Conservation (phyloP, 2,888 invertebrate species). For the Caenorhabditis sp. region DNA sequence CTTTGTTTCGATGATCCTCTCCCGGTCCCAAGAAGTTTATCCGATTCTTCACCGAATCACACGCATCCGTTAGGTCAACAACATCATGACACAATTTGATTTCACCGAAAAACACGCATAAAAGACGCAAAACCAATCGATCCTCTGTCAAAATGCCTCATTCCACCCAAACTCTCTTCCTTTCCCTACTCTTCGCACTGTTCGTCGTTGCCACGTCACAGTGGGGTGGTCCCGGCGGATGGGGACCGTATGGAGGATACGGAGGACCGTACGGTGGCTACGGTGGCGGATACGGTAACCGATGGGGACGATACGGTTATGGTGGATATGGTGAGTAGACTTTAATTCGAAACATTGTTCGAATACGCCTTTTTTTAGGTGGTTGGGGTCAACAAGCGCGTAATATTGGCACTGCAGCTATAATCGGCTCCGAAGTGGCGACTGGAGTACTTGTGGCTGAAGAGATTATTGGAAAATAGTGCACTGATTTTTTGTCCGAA, state of each 20-base stretch:
- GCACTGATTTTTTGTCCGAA: too few relatives aligned
- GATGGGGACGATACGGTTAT: conserved; percentile 4
- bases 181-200: background rate
- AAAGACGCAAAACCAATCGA: background rate
- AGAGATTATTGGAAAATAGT: conserved; percentile 8
- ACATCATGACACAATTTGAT: too few relatives aligned
- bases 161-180: background rate
- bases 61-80: too few relatives aligned
- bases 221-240: conserved; percentile 5
- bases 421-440: background rate
- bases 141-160: background rate
- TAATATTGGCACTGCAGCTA: conserved; percentile 2
- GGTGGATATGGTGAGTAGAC: background rate
- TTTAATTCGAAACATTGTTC: too few relatives aligned
- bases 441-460: conserved; percentile 4
- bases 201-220: conserved; percentile 7
- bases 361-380: background rate
- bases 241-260: conserved; percentile 24
- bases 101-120: too few relatives aligned
- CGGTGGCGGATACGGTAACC: conserved; percentile 2
- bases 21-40: too few relatives aligned
- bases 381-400: conserved; percentile 11
- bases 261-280: conserved; percentile 20
- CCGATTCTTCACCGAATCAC: too few relatives aligned
- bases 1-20: conserved; percentile 8